phyloP scores from a whole-genome alignment of 64 coral and sea anemone genomes.

The Trachythela sp. region DNA sequence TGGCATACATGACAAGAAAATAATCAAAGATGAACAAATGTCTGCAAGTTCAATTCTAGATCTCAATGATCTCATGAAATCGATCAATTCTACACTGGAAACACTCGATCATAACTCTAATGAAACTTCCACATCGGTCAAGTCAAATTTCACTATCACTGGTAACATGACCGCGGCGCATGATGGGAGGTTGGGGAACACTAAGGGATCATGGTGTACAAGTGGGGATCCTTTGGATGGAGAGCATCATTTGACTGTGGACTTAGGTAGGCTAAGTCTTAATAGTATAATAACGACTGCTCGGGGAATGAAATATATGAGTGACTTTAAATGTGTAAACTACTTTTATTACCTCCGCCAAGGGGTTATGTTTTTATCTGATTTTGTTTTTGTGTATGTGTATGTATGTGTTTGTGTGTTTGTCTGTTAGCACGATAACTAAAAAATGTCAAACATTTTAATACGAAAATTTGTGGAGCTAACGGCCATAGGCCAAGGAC shows the following conservation, averaged over 20 bases:
- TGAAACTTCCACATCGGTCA: neutral
- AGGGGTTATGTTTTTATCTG: too few species aligned
- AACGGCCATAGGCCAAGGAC: too few species aligned
- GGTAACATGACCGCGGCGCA: neutral
- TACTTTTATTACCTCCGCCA: too few species aligned
- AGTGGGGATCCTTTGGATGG: neutral
- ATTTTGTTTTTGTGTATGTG: too few species aligned
- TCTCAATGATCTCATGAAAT: neutral
- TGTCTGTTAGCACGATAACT: too few species aligned
- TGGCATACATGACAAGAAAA: neutral
- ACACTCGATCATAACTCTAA: neutral
- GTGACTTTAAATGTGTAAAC: too few species aligned
- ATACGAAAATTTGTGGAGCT: too few species aligned
- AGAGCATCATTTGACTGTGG: neutral
- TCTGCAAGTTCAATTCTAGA: neutral
- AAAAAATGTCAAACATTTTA: too few species aligned
- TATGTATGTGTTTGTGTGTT: too few species aligned
- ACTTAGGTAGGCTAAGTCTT: neutral
- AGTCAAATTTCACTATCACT: neutral
- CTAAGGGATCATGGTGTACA: neutral
- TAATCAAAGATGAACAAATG: neutral
- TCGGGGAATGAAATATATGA: neutral
- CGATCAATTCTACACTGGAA: neutral
- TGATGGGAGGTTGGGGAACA: neutral
- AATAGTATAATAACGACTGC: neutral